Evolutionary conservation across 2,113 vertebrate genomes (phyloP).

Genomic region (Actinemys pallida): DNA sequence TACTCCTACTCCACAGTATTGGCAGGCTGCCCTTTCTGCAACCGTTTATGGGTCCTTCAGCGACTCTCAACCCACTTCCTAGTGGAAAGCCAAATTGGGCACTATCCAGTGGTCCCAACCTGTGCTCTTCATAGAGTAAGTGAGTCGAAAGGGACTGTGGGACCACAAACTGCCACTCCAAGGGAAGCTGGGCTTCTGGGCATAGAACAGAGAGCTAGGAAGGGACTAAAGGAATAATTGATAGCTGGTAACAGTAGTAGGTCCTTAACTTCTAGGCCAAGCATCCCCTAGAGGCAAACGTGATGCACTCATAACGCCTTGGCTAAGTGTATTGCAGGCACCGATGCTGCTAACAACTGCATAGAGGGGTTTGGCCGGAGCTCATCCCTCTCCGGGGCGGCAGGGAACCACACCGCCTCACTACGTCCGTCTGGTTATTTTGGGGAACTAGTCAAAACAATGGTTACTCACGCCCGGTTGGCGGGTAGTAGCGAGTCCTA

Average conservation of each 20-base stretch:
- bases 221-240: constrained; percentile 23
- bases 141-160: neutral
- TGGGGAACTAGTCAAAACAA: too few species aligned
- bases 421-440: too few species aligned
- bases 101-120: neutral
- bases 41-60: too few species aligned
- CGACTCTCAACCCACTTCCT: neutral
- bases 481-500: too few species aligned
- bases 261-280: constrained; percentile 6
- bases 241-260: neutral
- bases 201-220: neutral
- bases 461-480: too few species aligned
- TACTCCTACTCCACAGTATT: too few species aligned
- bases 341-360: neutral
- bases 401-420: too few species aligned
- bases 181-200: neutral
- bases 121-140: neutral
- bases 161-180: neutral
- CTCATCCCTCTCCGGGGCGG: too few species aligned
- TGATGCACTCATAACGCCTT: neutral
- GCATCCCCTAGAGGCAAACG: neutral
- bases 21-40: too few species aligned
- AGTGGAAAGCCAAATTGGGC: neutral
- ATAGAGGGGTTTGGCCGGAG: too few species aligned
- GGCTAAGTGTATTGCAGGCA: neutral